phyloP scores from a whole-genome alignment of 2,113 vertebrate genomes.

The Lethenteron camtschaticum region DNA sequence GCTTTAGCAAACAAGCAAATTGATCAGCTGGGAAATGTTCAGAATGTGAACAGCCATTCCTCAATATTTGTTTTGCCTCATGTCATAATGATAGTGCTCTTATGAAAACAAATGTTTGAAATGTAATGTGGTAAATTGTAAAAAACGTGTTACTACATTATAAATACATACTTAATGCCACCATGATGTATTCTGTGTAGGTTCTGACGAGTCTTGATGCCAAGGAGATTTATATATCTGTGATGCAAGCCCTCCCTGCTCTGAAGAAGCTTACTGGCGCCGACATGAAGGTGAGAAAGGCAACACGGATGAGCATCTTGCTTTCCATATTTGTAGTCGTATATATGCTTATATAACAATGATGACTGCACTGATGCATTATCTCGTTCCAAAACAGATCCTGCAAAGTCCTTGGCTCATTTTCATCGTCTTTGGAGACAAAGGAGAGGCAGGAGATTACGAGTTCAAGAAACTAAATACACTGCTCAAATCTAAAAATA shows the following conservation, averaged over 20 bases:
- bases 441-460: conserved; percentile 21
- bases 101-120: too few relatives aligned
- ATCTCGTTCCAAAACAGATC: conserved; percentile 13
- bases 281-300: conserved; percentile 39
- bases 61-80: too few relatives aligned
- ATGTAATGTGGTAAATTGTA: neutral
- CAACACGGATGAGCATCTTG: neutral
- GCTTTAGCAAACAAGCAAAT: too few relatives aligned
- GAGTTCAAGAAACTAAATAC: conserved; percentile 70
- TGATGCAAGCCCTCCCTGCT: conserved; percentile 53
- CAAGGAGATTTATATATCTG: conserved; percentile 62
- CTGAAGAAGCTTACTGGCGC: conserved; percentile 41
- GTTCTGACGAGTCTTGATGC: conserved; percentile 62
- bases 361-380: neutral
- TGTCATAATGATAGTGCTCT: too few relatives aligned
- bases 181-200: conserved; percentile 18
- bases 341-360: conserved; percentile 1
- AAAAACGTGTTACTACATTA: neutral
- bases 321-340: neutral
- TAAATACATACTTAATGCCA: too few relatives aligned
- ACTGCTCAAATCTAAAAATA: conserved; percentile 54
- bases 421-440: conserved; percentile 55
- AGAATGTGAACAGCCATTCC: too few relatives aligned
- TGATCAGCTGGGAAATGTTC: too few relatives aligned
- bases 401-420: conserved; percentile 72